These are phyloP conservation scores for Phrynocephalus guinanensis DNA, from an alignment of 2,797 vertebrate genomes.

Conservation along the genomic window DNA sequence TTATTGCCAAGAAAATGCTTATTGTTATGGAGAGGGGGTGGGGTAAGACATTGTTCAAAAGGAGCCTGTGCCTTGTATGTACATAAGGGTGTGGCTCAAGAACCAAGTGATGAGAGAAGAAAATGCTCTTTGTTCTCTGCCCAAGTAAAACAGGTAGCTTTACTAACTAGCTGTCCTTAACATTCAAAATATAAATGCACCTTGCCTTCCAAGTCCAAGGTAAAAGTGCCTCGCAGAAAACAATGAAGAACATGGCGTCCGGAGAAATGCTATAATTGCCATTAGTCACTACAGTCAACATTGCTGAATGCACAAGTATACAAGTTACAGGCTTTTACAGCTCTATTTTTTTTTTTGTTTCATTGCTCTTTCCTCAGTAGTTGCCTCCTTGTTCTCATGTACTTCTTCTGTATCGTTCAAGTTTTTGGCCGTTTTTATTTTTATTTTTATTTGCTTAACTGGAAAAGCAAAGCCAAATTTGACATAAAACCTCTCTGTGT, in stretches of 20 bases:
- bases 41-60: not conserved
- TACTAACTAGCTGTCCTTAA: slow-evolving; percentile 58
- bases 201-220: slow-evolving; percentile 18
- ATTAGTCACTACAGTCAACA: not conserved
- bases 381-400: not conserved
- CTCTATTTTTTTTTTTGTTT: not conserved
- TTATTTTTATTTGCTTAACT: slow-evolving; percentile 22
- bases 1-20: not conserved
- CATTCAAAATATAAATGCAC: slow-evolving; percentile 48
- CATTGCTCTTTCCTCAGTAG: not conserved
- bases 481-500: slow-evolving; percentile 7
- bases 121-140: slow-evolving; percentile 66
- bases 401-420: slow-evolving; percentile 21
- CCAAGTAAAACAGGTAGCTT: slow-evolving; percentile 50
- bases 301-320: not conserved
- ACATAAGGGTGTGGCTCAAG: slow-evolving; percentile 58
- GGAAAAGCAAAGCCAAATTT: slow-evolving; percentile 20
- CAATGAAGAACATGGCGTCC: not conserved
- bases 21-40: not conserved
- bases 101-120: slow-evolving; percentile 59
- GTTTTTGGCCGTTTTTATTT: not conserved
- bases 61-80: slow-evolving; percentile 21
- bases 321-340: slow-evolving; percentile 1
- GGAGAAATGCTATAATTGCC: slow-evolving; percentile 24
- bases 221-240: slow-evolving; percentile 48